Percentiles rank a stretch among this genome's conserved stretches.
Evolutionary conservation across 2,888 invertebrate species (phyloP).

Genomic region (Ennomos fuscantarius): DNA sequence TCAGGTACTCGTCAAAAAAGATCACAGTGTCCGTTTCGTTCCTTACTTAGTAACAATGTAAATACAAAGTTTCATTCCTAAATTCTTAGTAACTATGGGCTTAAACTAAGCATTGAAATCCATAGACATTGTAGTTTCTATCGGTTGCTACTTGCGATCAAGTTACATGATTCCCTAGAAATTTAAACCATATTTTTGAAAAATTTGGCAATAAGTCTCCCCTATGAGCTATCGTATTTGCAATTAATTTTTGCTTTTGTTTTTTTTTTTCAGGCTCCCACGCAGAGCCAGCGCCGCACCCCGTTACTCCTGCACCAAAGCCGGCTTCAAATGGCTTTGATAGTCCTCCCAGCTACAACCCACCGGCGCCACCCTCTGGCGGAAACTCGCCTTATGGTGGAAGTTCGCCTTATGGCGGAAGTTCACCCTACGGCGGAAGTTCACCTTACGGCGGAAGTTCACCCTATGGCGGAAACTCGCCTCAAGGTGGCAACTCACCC

Average conservation of each 20-base stretch:
- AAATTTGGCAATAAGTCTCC: too few species aligned
- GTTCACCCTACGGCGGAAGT: slow-evolving; percentile 35
- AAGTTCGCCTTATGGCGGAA: slow-evolving; percentile 38
- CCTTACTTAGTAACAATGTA: too few species aligned
- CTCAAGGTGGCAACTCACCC: slow-evolving; percentile 38
- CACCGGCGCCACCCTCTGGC: slow-evolving; percentile 70
- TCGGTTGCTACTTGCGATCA: too few species aligned
- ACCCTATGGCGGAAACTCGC: slow-evolving; percentile 50
- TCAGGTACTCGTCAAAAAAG: too few species aligned
- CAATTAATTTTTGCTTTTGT: background rate
- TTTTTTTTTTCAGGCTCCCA: slow-evolving; percentile 70
- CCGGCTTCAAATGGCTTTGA: slow-evolving; percentile 63
- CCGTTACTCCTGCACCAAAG: slow-evolving; percentile 59
- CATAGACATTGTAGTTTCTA: too few species aligned
- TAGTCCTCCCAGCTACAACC: slow-evolving; percentile 70
- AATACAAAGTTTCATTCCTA: too few species aligned
- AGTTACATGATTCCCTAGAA: too few species aligned
- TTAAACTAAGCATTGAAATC: too few species aligned
- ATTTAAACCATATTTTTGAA: too few species aligned
- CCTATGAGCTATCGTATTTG: too few species aligned
- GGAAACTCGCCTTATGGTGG: slow-evolving; percentile 41
- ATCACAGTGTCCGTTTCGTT: too few species aligned
- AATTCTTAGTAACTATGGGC: too few species aligned
- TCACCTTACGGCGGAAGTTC: slow-evolving; percentile 41
- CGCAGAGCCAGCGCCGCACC: slow-evolving; percentile 66